Base-by-base conservation (phyloP, 2,797 vertebrate species). In the Cetoscarus ocellatus region DNA sequence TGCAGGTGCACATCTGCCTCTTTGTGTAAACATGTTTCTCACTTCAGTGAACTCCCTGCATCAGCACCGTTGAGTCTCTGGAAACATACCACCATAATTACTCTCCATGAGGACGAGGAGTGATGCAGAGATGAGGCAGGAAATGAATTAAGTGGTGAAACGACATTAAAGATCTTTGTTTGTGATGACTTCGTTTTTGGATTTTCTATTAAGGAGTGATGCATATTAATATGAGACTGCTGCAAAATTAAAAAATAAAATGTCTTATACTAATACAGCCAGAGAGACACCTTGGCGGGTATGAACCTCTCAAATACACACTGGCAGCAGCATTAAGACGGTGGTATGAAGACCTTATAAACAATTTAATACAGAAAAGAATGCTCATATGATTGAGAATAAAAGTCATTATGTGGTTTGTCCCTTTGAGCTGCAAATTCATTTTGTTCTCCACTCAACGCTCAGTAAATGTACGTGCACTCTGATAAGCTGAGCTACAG, bases 1-100 rank as follows among this genome's bases (percentile, higher is more conserved):
- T 36, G 27, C 27, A 48, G 65, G 39, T 49, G 15, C 1, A 5
- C 17, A 57, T 27, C 10, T 36, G 50, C 15, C 14, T 50, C 35
- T 59, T 49, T 36, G 27, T 38, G 1, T 17, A 7, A 10, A 42
- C 50, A 49, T 68, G 48, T 65, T 48, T 61, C 12, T n/a, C 12
- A 48, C 35, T 48, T 15, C 14, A 35, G 53, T 47, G 7, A 76
- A 72, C 60, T 15, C 11, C 7, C 73, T 48, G 72, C 73, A 78
- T 86, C 85, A 80, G 84, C 82, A 62, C 60, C 38, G 27, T 34
- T 65, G 62, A 43, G 15, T 44, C 36, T n/a, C 38, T 14, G 60
- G 66, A 77, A 68, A 73, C 35, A 69, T 53, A 69, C 43, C 54
- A 5, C 52, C 71, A 58, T 61, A 73, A 84, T 68, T 19, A 67